Conservation (phyloP, 2,797 vertebrate genomes). For the Tapirus indicus region DNA sequence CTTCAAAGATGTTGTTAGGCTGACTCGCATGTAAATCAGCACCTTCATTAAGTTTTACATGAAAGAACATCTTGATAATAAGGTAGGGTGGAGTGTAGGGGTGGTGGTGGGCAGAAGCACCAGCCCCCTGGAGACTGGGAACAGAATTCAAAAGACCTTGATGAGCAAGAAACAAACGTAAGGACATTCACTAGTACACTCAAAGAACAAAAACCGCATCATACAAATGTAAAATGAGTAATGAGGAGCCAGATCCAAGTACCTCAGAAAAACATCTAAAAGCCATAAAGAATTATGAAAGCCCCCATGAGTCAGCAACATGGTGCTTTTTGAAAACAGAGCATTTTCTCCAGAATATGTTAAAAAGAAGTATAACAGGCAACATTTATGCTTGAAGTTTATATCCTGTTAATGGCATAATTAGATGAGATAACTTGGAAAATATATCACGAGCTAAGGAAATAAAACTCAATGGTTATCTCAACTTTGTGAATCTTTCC, state of each 20-base stretch:
- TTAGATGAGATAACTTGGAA: slow-evolving; percentile 15
- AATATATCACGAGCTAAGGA: background rate
- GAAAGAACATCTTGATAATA: slow-evolving; percentile 55
- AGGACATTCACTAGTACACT: background rate
- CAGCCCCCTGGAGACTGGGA: background rate
- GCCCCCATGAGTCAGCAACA: slow-evolving; percentile 3
- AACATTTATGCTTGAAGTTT: background rate
- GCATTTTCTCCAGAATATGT: background rate
- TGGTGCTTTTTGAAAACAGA: slow-evolving; percentile 3
- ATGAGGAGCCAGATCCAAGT: background rate
- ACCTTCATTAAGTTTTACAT: slow-evolving; percentile 58
- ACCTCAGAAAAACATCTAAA: background rate
- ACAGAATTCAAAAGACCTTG: slow-evolving; percentile 52
- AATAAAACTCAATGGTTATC: slow-evolving; percentile 10
- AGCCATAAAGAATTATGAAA: slow-evolving; percentile 12
- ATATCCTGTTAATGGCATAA: slow-evolving; percentile 12
- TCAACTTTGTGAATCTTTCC: background rate
- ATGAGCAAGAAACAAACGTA: slow-evolving; percentile 60
- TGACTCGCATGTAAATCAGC: background rate
- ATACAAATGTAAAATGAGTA: slow-evolving; percentile 34
- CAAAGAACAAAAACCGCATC: slow-evolving; percentile 20
- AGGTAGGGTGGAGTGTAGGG: background rate
- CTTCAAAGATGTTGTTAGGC: slow-evolving; percentile 28
- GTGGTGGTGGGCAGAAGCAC: slow-evolving; percentile 29
- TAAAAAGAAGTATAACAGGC: background rate